These are phyloP conservation scores for Crambe crambe DNA, from an alignment of 37 sponge, comb jelly and placozoan species.

Conservation along the genomic window DNA sequence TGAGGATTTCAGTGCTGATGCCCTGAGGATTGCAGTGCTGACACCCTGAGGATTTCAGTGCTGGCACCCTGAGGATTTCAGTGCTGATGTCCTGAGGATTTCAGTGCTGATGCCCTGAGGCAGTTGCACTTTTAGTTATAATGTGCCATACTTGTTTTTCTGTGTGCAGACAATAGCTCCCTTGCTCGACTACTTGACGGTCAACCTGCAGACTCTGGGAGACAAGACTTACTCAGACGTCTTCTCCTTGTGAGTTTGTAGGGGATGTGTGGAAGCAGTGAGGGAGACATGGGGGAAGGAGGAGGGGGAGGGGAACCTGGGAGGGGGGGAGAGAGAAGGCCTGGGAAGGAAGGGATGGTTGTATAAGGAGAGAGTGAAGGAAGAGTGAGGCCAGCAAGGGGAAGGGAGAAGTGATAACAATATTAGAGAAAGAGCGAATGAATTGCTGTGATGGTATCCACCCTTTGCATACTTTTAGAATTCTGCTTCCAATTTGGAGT, in stretches of 20 bases:
- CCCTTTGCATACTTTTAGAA: not conserved
- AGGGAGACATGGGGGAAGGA: not conserved
- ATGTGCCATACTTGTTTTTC: not conserved
- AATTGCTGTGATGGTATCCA: not conserved
- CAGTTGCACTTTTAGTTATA: not conserved
- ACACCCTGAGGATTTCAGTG: too few species aligned
- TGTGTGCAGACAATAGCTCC: constrained; percentile 32
- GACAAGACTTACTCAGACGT: constrained; percentile 17
- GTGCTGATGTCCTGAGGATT: too few species aligned
- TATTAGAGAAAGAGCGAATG: not conserved
- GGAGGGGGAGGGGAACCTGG: not conserved
- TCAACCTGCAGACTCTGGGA: constrained; percentile 43
- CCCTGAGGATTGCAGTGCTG: too few species aligned
- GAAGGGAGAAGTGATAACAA: not conserved
- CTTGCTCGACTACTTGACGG: constrained; percentile 38
- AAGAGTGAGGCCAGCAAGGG: not conserved
- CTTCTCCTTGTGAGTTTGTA: constrained; percentile 29
- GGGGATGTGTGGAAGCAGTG: not conserved
- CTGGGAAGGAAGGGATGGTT: not conserved
- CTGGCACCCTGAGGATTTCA: too few species aligned
- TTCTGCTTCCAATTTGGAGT: constrained; percentile 40
- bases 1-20: too few species aligned
- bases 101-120: not conserved
- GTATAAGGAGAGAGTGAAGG: not conserved
- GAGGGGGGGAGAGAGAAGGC: not conserved